Percentiles rank a stretch among this genome's conserved stretches.
phyloP scores from a whole-genome alignment of 1,140 invertebrate species.

The Macrotrachela quadricornifera region DNA sequence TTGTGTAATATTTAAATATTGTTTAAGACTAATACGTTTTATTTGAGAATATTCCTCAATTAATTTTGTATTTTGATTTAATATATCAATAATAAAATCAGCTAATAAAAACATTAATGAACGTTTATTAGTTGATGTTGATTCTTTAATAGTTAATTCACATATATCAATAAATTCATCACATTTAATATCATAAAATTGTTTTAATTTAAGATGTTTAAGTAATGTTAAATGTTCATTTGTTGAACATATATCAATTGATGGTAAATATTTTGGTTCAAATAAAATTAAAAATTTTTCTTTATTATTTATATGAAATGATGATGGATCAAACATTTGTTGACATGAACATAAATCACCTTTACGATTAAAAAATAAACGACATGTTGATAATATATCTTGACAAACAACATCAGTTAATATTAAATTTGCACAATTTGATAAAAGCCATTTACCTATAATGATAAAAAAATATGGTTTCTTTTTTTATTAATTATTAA shows the following conservation, averaged over 20 bases:
- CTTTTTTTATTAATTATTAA: too few species aligned
- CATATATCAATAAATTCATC: background rate
- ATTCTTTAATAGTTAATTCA: background rate
- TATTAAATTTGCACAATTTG: background rate
- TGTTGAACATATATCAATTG: too few species aligned
- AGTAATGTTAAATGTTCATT: background rate
- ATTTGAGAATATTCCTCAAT: conserved; percentile 2
- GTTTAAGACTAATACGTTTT: conserved; percentile 2
- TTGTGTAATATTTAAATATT: background rate
- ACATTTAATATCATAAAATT: background rate
- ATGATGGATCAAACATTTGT: conserved; percentile 4
- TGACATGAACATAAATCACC: conserved; percentile 1
- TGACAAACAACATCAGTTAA: background rate
- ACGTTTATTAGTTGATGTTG: background rate
- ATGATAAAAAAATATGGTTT: too few species aligned
- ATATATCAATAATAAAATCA: background rate
- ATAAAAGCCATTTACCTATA: conserved; percentile 2
- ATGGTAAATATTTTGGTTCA: background rate
- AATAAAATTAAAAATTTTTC: conserved; percentile 4
- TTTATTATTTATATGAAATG: background rate
- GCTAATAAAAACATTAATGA: background rate
- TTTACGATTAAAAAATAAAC: conserved; percentile 1
- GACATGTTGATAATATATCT: background rate
- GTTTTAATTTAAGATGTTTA: background rate
- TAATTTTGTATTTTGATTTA: background rate